phyloP scores from a whole-genome alignment of 2,797 vertebrate genomes.

The Cyclura pinguis region DNA sequence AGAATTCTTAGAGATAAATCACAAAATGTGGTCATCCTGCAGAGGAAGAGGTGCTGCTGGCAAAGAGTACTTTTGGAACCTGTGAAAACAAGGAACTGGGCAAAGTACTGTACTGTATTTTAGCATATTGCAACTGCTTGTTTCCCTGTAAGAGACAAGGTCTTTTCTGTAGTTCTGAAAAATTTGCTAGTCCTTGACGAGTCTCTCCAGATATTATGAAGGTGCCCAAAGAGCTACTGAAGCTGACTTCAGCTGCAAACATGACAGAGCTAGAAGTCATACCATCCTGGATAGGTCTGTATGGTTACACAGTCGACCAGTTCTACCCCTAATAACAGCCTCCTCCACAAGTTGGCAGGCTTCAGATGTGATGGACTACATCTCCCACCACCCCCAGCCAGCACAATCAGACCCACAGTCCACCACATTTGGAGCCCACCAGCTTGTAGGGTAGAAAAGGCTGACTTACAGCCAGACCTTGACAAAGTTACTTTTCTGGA shows the following conservation, averaged over 20 bases:
- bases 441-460: too few species aligned
- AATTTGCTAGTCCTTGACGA: background rate
- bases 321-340: background rate
- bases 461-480: too few species aligned
- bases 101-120: background rate
- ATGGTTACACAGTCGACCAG: background rate
- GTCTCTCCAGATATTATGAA: background rate
- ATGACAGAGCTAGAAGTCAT: too few species aligned
- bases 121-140: background rate
- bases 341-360: background rate
- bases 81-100: too few species aligned
- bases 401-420: too few species aligned
- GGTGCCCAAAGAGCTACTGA: background rate
- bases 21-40: too few species aligned
- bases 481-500: too few species aligned
- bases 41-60: background rate
- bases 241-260: background rate
- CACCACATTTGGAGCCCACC: too few species aligned
- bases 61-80: too few species aligned
- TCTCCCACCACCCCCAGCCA: too few species aligned
- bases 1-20: too few species aligned
- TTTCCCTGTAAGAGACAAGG: background rate
- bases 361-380: too few species aligned
- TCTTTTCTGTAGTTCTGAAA: background rate
- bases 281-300: background rate